phyloP scores from a whole-genome alignment of 2,797 vertebrate species.

The Molossus alvarezi region DNA sequence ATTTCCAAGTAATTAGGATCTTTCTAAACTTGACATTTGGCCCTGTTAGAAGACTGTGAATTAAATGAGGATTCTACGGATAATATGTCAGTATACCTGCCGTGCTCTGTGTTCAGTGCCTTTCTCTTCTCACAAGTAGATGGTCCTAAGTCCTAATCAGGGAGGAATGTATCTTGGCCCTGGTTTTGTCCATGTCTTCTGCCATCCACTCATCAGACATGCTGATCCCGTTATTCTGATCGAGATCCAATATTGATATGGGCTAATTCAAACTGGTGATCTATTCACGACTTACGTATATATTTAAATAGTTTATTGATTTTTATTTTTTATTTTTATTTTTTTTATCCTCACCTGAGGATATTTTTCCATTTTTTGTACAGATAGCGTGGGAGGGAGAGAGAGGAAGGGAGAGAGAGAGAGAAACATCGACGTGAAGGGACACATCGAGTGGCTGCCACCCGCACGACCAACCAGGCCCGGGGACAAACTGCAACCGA shows the following conservation, averaged over 20 bases:
- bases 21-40: not conserved
- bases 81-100: not conserved
- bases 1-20: not conserved
- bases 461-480: too few species aligned
- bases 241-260: too few species aligned
- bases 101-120: too few species aligned
- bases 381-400: too few species aligned
- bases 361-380: too few species aligned
- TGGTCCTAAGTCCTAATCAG: not conserved
- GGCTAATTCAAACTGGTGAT: not conserved
- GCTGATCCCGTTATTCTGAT: not conserved
- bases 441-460: too few species aligned
- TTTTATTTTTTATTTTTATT: too few species aligned
- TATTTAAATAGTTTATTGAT: too few species aligned
- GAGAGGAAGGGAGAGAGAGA: too few species aligned
- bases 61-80: not conserved
- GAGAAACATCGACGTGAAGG: too few species aligned
- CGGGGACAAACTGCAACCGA: too few species aligned
- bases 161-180: not conserved
- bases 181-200: not conserved
- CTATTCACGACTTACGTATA: not conserved
- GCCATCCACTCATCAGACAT: not conserved
- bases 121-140: not conserved
- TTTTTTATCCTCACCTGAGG: too few species aligned
- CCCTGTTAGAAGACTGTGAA: not conserved